Percentiles rank a stretch among this genome's conserved stretches.
phyloP scores from a whole-genome alignment of 1,140 invertebrate genomes.

The Orussus abietinus region DNA sequence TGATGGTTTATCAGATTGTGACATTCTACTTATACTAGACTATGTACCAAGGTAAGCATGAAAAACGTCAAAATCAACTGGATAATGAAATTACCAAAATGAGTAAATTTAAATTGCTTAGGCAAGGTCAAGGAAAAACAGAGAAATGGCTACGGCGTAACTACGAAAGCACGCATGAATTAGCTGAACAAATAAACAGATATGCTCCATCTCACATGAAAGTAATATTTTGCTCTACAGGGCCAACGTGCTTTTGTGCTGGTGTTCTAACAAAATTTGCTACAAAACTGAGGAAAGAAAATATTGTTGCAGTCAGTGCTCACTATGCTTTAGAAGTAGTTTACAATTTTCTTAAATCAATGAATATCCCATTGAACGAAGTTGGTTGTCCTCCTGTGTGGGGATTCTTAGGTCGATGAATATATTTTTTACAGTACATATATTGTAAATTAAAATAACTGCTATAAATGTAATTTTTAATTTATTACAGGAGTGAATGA shows the following conservation, averaged over 20 bases:
- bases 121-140: conserved; percentile 16
- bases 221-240: conserved; percentile 25
- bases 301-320: conserved; percentile 22
- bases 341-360: conserved; percentile 11
- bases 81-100: no score
- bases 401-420: conserved; percentile 21
- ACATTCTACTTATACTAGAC: conserved; percentile 24
- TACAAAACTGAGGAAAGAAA: conserved; percentile 21
- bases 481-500: conserved; percentile 22
- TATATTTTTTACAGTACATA: conserved; percentile 10
- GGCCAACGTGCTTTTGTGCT: conserved; percentile 23
- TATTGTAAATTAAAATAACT: neutral
- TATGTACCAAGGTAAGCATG: conserved; percentile 13
- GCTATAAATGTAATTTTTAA: neutral
- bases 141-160: conserved; percentile 18
- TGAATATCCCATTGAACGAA: conserved; percentile 11
- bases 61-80: no score
- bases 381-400: conserved; percentile 29
- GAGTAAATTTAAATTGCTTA: conserved; percentile 14
- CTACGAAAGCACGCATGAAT: conserved; percentile 11
- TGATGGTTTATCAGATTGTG: conserved; percentile 21
- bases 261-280: conserved; percentile 16
- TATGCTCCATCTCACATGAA: conserved; percentile 21
- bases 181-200: conserved; percentile 22
- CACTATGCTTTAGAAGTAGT: conserved; percentile 25